Base-by-base conservation (phyloP, 2,888 invertebrate genomes). In the Galerucella nymphaeae region DNA sequence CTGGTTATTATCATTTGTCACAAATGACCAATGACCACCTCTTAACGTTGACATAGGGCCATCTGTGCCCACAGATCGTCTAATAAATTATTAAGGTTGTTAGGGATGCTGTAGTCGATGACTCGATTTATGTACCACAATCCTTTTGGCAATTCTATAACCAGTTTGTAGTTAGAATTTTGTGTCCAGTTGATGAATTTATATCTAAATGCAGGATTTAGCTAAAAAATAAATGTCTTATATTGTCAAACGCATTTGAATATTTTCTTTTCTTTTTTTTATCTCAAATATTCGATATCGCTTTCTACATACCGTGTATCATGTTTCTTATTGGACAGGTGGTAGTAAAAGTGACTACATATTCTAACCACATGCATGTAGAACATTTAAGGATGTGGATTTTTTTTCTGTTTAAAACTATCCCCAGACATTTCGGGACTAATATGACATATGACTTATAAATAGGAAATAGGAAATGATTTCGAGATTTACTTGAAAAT, bases 11-110 rank as follows among this genome's bases (percentile, higher is more conserved):
- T 81, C 80, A 82, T 83, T 82, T 82, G 78, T 82, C 79, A 78
- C 76, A 74, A 67, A 80, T 83, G 82, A 83, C 83, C 83, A 83
- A 83, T 82, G 82, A 80, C 80, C 77, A 74, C 79, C 82, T 81
- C 80, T 83, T 81, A 83, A 75, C 81, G 77, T 73, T 82, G 82
- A 82, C 83, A 82, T 80, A 75, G 78, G 80, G 79, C 79, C 83
- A 83, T 83, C 83, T 83, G 83, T 77, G 82, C 71, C 81, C 81
- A 69, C 75, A 76, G 80, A 80, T 77, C 80, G 79, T 77, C 80
- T 77, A 76, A 79, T 77, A 82, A 82, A 82, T 82, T 82, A 80
- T 71, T 71, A 71, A 70, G 62, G 71, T 71, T 71, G 61, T 71
- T 71, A 80, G 78, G 79, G 76, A 75, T 71, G 74, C 53, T 18